Percentiles rank a stretch among this genome's conserved stretches.
These are phyloP conservation scores for Metopolophium dirhodum DNA, from an alignment of 1,140 invertebrate species.

Conservation along the genomic window DNA sequence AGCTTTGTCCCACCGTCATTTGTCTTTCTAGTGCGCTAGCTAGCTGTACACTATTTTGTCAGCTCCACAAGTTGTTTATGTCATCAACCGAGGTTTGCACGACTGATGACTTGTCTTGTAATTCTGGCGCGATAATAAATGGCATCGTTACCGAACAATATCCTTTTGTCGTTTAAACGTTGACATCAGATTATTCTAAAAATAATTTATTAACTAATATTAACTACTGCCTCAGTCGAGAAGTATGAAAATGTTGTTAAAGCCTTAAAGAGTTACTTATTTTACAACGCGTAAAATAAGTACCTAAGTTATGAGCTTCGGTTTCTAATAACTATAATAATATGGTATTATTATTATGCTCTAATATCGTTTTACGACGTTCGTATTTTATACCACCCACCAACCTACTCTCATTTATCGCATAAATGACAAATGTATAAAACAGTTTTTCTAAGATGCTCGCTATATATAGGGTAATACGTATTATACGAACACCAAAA, in stretches of 20 bases:
- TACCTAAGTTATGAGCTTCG: no score
- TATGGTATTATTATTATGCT: background rate
- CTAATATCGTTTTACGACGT: background rate
- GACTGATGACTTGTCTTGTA: background rate
- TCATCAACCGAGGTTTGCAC: background rate
- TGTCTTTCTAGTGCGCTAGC: background rate
- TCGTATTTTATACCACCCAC: background rate
- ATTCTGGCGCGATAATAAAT: background rate
- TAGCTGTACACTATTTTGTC: background rate
- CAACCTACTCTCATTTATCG: background rate
- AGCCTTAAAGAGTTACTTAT: background rate
- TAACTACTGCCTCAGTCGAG: background rate
- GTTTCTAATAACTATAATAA: background rate
- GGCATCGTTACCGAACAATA: background rate
- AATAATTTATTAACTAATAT: background rate
- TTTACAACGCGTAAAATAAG: no score
- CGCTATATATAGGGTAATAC: no score
- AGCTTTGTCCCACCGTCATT: background rate
- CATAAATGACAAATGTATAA: background rate
- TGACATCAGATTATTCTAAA: background rate
- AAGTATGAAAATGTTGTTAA: background rate
- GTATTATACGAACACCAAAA: background rate
- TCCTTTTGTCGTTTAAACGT: background rate
- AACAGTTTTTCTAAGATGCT: background rate
- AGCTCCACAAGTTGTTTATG: background rate